phyloP scores from a whole-genome alignment of 2,113 vertebrate genomes.

The Heteronetta atricapilla region DNA sequence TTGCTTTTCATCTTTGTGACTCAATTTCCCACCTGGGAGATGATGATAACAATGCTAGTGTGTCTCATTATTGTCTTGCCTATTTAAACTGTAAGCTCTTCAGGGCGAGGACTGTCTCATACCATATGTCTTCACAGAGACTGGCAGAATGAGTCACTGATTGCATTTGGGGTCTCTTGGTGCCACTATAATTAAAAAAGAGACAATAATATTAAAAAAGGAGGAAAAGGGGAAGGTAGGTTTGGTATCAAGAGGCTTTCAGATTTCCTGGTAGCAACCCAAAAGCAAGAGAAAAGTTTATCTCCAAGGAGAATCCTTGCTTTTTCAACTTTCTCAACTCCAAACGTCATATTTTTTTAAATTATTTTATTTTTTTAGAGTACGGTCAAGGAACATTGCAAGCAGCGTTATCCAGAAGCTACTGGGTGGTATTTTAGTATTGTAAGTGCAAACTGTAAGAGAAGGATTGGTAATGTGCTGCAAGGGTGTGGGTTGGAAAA shows the following conservation, averaged over 20 bases:
- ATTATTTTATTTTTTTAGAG: not conserved
- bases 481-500: not conserved
- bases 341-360: not conserved
- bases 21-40: conserved; percentile 51
- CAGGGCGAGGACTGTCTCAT: conserved; percentile 60
- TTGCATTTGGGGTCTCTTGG: conserved; percentile 64
- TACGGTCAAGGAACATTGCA: not conserved
- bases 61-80: conserved; percentile 64
- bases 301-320: not conserved
- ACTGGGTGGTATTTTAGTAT: not conserved
- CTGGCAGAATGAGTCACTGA: conserved; percentile 60
- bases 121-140: conserved; percentile 65
- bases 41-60: conserved; percentile 59
- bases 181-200: conserved; percentile 69
- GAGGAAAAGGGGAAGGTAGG: conserved; percentile 39
- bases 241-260: conserved; percentile 29
- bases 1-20: conserved; percentile 52
- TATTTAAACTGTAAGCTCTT: conserved; percentile 68
- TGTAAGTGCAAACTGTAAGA: not conserved
- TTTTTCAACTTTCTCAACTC: conserved; percentile 34
- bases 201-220: conserved; percentile 61
- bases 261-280: conserved; percentile 34
- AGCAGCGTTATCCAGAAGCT: not conserved
- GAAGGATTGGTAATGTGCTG: not conserved
- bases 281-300: conserved; percentile 15